These are phyloP conservation scores for Coccyzus lansbergi DNA, from an alignment of 2,797 vertebrate genomes.

Conservation along the genomic window DNA sequence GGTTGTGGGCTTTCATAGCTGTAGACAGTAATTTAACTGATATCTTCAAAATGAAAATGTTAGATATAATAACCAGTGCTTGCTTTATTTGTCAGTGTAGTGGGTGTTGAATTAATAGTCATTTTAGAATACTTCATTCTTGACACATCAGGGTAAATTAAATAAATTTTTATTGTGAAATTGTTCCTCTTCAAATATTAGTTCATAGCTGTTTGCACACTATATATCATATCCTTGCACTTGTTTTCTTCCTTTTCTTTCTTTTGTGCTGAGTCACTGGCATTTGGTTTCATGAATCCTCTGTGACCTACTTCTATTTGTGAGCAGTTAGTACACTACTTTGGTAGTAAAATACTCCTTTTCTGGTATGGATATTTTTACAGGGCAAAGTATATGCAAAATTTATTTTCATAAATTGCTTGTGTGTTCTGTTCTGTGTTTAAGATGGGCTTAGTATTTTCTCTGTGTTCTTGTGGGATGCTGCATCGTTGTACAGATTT, in stretches of 20 bases:
- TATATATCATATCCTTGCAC: slow-evolving; percentile 52
- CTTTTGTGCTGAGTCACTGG: slow-evolving; percentile 66
- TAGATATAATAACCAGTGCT: background rate
- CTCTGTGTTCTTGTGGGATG: background rate
- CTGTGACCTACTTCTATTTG: slow-evolving; percentile 72
- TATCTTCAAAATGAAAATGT: background rate
- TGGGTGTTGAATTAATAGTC: background rate
- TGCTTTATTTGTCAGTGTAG: background rate
- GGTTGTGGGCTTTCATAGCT: background rate
- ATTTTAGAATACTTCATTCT: slow-evolving; percentile 8
- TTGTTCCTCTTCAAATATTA: background rate
- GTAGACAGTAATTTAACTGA: background rate
- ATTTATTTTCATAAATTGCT: background rate
- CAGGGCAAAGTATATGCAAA: background rate
- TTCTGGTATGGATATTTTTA: background rate
- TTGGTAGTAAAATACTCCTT: background rate
- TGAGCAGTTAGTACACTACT: slow-evolving; percentile 20
- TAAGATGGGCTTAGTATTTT: background rate
- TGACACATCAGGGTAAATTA: background rate
- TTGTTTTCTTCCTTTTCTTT: slow-evolving; percentile 16
- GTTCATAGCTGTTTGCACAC: slow-evolving; percentile 31
- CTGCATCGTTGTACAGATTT: background rate
- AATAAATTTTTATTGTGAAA: background rate
- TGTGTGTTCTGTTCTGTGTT: background rate
- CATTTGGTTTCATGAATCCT: slow-evolving; percentile 66